Conservation (phyloP, 1,140 invertebrate genomes). For the Potamilus streckersoni region DNA sequence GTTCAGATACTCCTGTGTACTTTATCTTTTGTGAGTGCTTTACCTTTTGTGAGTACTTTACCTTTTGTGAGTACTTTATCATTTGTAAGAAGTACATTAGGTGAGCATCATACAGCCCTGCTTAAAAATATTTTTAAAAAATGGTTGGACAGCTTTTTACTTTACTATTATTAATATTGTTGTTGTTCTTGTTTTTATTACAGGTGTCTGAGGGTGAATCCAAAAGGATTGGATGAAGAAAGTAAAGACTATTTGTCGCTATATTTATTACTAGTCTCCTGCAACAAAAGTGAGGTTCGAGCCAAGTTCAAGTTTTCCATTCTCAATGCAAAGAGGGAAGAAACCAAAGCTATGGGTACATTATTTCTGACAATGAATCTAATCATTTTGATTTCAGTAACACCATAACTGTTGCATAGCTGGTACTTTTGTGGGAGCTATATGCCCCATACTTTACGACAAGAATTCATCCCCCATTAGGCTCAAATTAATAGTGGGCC, state of each 20-base stretch:
- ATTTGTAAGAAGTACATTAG: not conserved
- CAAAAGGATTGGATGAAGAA: conserved; percentile 99
- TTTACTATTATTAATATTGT: not conserved
- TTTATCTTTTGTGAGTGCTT: not conserved
- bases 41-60: not conserved
- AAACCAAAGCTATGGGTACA: conserved; percentile 99
- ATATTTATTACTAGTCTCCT: conserved; percentile 97
- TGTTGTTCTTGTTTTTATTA: conserved; percentile 36
- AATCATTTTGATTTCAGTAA: too few species aligned
- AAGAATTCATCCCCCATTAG: too few species aligned
- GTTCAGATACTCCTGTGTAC: not conserved
- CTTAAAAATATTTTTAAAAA: not conserved
- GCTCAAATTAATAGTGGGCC: too few species aligned
- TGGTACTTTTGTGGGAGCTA: too few species aligned
- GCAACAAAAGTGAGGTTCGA: conserved; percentile 99
- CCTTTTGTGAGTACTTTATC: not conserved
- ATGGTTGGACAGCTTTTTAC: not conserved
- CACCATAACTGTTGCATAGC: too few species aligned
- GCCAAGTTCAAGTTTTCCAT: conserved; percentile 99
- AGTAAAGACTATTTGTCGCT: conserved; percentile 99
- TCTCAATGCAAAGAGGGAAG: conserved; percentile 99
- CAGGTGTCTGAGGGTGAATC: conserved; percentile 98
- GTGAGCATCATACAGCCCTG: not conserved
- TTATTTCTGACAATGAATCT: conserved; percentile 13
- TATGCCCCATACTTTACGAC: too few species aligned